Evolutionary conservation across 2,888 invertebrate genomes (phyloP).

Genomic region (Cantharis lateralis): DNA sequence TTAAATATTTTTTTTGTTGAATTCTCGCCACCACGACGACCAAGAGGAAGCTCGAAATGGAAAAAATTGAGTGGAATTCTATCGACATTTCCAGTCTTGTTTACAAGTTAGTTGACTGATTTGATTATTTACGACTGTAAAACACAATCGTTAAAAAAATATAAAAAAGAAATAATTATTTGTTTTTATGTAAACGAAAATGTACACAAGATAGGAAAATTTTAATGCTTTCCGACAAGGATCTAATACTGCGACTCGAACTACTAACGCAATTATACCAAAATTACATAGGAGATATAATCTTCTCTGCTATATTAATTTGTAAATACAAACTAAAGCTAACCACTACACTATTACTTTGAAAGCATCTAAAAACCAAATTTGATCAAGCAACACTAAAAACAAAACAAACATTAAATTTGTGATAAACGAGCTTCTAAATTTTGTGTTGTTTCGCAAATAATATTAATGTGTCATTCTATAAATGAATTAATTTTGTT

Average conservation of each 20-base stretch:
- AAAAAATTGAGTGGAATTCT: background rate
- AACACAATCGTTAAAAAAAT: background rate
- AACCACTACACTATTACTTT: background rate
- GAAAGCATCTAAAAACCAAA: background rate
- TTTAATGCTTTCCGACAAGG: background rate
- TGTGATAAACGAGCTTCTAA: background rate
- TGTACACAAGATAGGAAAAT: background rate
- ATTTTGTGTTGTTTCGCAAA: background rate
- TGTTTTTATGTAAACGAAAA: background rate
- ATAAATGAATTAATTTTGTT: background rate
- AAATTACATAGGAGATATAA: background rate
- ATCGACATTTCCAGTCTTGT: background rate
- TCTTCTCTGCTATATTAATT: background rate
- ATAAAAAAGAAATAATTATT: background rate
- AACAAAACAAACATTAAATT: background rate
- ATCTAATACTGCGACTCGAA: background rate
- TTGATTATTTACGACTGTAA: background rate
- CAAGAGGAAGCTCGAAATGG: background rate
- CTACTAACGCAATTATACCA: background rate
- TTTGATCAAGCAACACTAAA: background rate
- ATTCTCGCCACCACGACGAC: constrained; percentile 34
- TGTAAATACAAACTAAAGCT: background rate
- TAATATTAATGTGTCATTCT: background rate
- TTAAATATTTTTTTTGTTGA: constrained; percentile 40
- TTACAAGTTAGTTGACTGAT: background rate